Percentiles rank a stretch among this genome's conserved stretches.
These are phyloP conservation scores for Drymonia ruficornis DNA, from an alignment of 2,888 invertebrate genomes.

Conservation along the genomic window DNA sequence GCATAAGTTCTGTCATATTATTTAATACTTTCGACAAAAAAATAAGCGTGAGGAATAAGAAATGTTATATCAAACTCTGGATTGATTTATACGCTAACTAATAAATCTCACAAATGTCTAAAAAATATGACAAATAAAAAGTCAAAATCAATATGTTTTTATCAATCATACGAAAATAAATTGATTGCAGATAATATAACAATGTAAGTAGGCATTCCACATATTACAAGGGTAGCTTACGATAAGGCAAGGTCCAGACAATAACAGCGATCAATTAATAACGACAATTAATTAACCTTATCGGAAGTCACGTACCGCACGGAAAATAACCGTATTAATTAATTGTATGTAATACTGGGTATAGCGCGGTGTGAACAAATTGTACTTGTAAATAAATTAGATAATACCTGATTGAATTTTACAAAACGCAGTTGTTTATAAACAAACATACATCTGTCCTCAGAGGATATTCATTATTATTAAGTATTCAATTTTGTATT, in stretches of 20 bases:
- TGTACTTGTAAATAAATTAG: background rate
- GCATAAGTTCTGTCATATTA: no score
- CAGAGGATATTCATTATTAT: no score
- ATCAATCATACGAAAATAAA: background rate
- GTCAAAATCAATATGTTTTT: no score
- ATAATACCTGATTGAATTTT: background rate
- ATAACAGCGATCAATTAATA: conserved; percentile 42
- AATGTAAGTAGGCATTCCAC: conserved; percentile 3
- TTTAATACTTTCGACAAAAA: no score
- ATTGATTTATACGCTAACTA: no score
- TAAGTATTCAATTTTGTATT: no score
- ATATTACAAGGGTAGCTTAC: conserved; percentile 6
- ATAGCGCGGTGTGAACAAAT: conserved; percentile 1
- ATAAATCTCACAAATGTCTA: no score
- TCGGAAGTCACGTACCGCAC: conserved; percentile 41
- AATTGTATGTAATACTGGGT: conserved; percentile 10
- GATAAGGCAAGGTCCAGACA: conserved; percentile 30
- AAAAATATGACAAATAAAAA: no score
- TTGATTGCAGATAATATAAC: background rate
- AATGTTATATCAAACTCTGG: no score
- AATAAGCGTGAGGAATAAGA: no score
- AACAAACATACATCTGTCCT: no score
- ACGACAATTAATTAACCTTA: conserved; percentile 53
- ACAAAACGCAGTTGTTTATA: no score
- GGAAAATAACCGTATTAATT: conserved; percentile 53